Conservation (phyloP, 92 coral and sea anemone species). For the Parazoanthus darwini region DNA sequence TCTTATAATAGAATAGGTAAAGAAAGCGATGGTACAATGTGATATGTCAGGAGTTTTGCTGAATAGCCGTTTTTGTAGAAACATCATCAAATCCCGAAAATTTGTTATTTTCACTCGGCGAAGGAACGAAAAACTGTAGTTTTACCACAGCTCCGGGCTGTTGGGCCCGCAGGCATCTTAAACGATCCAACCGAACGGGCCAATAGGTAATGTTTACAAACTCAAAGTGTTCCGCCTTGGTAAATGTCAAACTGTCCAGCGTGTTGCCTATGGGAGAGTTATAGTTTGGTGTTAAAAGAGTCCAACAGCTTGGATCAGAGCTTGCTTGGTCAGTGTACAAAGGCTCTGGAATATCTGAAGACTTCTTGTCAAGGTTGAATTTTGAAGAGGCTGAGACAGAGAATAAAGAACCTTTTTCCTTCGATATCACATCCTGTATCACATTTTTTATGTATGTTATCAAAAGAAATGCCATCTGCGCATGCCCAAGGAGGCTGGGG, state of each 20-base stretch:
- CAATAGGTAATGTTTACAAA: conserved; percentile 84
- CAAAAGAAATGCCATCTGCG: conserved; percentile 87
- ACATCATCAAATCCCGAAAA: conserved; percentile 19
- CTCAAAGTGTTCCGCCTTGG: conserved; percentile 77
- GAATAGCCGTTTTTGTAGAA: too few species aligned
- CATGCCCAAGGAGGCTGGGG: conserved; percentile 95
- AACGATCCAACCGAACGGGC: conserved; percentile 91
- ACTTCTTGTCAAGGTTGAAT: neutral
- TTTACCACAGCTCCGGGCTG: conserved; percentile 72
- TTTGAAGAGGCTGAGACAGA: conserved; percentile 8
- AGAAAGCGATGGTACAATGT: too few species aligned
- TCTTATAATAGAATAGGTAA: too few species aligned
- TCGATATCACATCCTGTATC: conserved; percentile 76
- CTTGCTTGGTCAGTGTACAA: conserved; percentile 68
- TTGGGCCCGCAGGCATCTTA: conserved; percentile 82
- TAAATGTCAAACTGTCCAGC: conserved; percentile 71
- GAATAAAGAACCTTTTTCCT: conserved; percentile 37
- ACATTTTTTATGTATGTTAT: conserved; percentile 85
- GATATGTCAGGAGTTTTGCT: too few species aligned
- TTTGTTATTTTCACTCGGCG: conserved; percentile 5
- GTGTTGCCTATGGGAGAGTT: conserved; percentile 59
- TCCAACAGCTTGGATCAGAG: conserved; percentile 92
- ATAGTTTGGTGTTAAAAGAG: conserved; percentile 89
- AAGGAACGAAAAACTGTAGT: conserved; percentile 67
- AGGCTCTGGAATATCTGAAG: conserved; percentile 66